Conservation (phyloP, 2,888 invertebrate genomes). For the Aporophyla nigra region DNA sequence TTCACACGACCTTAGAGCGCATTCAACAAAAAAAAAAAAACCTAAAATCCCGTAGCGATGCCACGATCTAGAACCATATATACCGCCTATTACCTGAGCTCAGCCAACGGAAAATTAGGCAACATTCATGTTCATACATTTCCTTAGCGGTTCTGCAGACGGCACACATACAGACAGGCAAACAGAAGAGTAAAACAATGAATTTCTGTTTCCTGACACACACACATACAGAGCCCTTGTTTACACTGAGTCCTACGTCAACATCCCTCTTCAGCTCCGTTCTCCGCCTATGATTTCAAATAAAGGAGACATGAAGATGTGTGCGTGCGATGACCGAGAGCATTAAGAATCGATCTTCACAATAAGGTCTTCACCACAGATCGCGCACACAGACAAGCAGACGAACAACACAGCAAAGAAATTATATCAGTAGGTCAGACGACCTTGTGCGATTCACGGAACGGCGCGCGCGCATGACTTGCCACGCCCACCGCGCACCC, state of each 20-base stretch:
- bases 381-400: conserved; percentile 65
- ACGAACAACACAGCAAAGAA: conserved; percentile 68
- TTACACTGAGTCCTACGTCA: neutral
- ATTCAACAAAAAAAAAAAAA: conserved; percentile 48
- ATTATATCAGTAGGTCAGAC: conserved; percentile 83
- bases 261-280: conserved; percentile 7
- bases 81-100: conserved; percentile 55
- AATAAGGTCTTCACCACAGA: conserved; percentile 49
- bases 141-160: conserved; percentile 48
- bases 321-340: conserved; percentile 22
- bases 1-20: conserved; percentile 51
- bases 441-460: conserved; percentile 82
- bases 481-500: conserved; percentile 73
- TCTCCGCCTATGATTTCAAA: conserved; percentile 1
- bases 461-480: conserved; percentile 78
- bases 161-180: conserved; percentile 2
- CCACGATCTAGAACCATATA: conserved; percentile 46
- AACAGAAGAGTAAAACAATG: neutral
- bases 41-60: conserved; percentile 44
- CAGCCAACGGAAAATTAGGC: conserved; percentile 51
- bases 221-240: conserved; percentile 15
- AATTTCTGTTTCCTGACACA: neutral
- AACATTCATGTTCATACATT: conserved; percentile 44
- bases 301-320: conserved; percentile 1
- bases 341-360: conserved; percentile 9